Conservation (phyloP, 2,797 vertebrate genomes). For the Rhynchotus rufescens region DNA sequence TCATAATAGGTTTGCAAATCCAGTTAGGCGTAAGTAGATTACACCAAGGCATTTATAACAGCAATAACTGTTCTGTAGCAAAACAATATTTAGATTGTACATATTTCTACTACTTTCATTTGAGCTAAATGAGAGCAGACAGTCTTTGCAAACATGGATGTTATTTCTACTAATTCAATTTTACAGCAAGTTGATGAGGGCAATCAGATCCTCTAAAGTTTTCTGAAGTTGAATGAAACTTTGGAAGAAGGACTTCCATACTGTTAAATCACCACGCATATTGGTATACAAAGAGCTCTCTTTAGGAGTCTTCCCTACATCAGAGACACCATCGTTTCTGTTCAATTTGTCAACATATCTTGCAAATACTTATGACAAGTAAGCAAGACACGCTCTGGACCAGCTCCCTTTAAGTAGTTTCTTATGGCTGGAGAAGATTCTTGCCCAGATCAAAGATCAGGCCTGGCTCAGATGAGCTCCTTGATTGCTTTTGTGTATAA, state of each 20-base stretch:
- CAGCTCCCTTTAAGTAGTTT: not conserved
- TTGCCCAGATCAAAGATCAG: not conserved
- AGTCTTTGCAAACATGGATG: not conserved
- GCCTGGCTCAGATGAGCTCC: not conserved
- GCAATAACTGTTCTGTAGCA: not conserved
- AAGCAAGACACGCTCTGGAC: not conserved
- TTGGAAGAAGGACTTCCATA: not conserved
- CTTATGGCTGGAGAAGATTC: not conserved
- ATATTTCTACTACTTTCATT: not conserved
- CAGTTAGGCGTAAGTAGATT: constrained; percentile 24
- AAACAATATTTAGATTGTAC: not conserved
- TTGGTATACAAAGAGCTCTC: not conserved
- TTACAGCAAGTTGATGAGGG: not conserved
- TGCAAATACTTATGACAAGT: not conserved
- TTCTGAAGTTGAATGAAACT: not conserved
- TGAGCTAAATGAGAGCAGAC: not conserved
- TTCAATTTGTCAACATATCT: not conserved
- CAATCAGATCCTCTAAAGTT: not conserved
- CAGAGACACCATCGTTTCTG: not conserved
- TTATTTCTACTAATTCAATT: constrained; percentile 30
- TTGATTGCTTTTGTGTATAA: not conserved
- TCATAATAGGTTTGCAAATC: constrained; percentile 14
- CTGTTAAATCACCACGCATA: not conserved
- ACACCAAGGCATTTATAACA: not conserved
- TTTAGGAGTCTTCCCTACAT: not conserved